Evolutionary conservation across 2,113 vertebrate species (phyloP).

Genomic region (Morone chrysops): DNA sequence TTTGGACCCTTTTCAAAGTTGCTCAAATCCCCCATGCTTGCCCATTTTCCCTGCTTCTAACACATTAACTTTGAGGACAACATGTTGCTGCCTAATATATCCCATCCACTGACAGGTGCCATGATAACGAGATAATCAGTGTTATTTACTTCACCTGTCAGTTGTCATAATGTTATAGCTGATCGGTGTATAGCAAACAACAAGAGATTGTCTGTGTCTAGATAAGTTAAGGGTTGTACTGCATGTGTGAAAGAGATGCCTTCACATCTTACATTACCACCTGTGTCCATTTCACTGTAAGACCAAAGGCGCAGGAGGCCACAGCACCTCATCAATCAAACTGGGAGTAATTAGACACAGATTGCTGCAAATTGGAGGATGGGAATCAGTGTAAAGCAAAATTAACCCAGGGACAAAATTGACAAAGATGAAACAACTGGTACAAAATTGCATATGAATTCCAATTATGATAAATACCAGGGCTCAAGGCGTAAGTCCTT

Average conservation of each 20-base stretch:
- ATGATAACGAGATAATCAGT: too few relatives aligned
- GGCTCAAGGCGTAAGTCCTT: constrained; percentile 27
- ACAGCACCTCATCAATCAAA: constrained; percentile 73
- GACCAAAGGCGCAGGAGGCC: constrained; percentile 44
- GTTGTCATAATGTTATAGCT: too few relatives aligned
- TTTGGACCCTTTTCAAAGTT: too few relatives aligned
- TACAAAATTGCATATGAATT: constrained; percentile 69
- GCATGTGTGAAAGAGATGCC: background rate
- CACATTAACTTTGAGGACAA: too few relatives aligned
- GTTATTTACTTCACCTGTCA: too few relatives aligned
- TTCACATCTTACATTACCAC: background rate
- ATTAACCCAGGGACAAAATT: constrained; percentile 72
- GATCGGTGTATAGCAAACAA: too few relatives aligned
- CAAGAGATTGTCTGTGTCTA: too few relatives aligned
- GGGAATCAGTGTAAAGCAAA: constrained; percentile 76
- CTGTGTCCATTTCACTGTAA: constrained; percentile 3
- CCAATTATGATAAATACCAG: constrained; percentile 68
- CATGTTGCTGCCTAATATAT: too few relatives aligned
- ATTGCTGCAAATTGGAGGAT: constrained; percentile 75
- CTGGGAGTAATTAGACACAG: constrained; percentile 70
- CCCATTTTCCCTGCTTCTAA: too few relatives aligned
- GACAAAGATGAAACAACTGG: constrained; percentile 77
- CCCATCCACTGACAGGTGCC: too few relatives aligned
- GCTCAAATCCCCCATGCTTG: too few relatives aligned
- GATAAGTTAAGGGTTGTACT: too few relatives aligned